Base-by-base conservation (phyloP, 2,888 invertebrate genomes). In the Trachelus iudaicus region DNA sequence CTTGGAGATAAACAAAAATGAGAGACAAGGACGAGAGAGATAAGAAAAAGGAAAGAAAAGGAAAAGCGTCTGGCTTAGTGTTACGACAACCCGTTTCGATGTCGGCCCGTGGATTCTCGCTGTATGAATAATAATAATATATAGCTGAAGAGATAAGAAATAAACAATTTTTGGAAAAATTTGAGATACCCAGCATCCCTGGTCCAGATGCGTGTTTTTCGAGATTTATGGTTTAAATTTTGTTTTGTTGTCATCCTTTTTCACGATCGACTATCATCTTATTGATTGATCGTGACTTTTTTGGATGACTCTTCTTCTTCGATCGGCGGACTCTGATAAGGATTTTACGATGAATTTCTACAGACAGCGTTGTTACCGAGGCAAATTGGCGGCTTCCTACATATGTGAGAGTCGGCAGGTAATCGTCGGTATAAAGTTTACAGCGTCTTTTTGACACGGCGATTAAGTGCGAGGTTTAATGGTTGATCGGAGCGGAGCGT, bases 391-490 rank as follows among this genome's bases (percentile, higher is more conserved):
- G 56, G 56, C 56, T 56, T 23, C 56, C 56, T 56, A 56, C 56
- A 40, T 56, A 6, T 23, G 56, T 56, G 56, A 56, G 23, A 56
- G 56, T 56, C 56, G 69, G n/a, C 68, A n/a, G 56, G 23, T 23
- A 34, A 76, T 75, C 73, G 69, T 73, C 76, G 73, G 76, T 79
- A 79, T 77, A 79, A 56, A 79, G 74, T 90, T 90, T 90, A 90
- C 90, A 89, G 87, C 89, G 87, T 88, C 87, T 86, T 89, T 89
- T 89, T 89, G 88, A 90, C 89, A 89, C 86, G 89, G 87, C 90
- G 89, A 91, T 91, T 90, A 90, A 90, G 88, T 88, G 89, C 84
- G 83, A 87, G 87, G 88, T 90, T 91, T 91, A 90, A 91, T 89
- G 80, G 69, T 74, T 75, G 71, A 71, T 71, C 71, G 71, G 3